Conservation (phyloP, 2,797 vertebrate species). For the Sebastiscus albofasciatus region DNA sequence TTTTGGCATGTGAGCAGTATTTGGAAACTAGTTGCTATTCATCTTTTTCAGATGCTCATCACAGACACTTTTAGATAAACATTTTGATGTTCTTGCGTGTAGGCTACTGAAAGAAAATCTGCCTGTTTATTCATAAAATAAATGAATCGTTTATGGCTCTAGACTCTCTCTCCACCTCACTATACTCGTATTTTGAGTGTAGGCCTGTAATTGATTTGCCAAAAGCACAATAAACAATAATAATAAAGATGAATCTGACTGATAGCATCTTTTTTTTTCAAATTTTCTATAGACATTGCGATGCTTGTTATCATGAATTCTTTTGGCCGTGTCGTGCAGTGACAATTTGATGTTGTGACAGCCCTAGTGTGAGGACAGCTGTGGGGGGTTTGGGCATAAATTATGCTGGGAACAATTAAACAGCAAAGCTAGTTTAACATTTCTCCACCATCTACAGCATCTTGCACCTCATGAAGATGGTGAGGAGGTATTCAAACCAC, state of each 20-base stretch:
- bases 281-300: background rate
- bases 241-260: too few species aligned
- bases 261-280: background rate
- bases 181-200: background rate
- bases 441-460: background rate
- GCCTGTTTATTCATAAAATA: background rate
- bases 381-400: background rate
- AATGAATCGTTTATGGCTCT: background rate
- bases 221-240: background rate
- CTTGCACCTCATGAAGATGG: background rate
- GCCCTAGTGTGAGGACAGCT: background rate
- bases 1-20: background rate
- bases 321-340: background rate
- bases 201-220: background rate
- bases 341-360: background rate
- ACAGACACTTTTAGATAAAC: background rate
- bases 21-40: background rate
- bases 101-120: background rate
- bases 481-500: background rate
- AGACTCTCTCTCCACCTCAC: background rate
- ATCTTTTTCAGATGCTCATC: background rate
- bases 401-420: background rate
- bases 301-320: background rate
- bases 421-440: background rate
- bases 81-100: background rate